Base-by-base conservation (phyloP, 2,797 vertebrate species). In the Micromesistius poutassou region DNA sequence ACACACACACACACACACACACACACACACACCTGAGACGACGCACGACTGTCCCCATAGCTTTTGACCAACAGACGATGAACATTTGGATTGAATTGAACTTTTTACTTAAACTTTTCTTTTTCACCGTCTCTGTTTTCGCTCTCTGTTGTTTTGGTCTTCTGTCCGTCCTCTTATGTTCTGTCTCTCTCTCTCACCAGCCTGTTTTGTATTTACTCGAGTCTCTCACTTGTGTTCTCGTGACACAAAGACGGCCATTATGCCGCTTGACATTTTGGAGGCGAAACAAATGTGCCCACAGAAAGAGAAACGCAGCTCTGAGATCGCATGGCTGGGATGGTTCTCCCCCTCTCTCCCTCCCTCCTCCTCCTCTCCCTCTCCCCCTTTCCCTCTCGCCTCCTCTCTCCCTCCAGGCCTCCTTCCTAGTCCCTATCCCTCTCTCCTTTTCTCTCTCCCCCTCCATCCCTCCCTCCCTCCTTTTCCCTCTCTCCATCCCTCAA, bases 181-280 rank as follows among this genome's bases (percentile, higher is more conserved):
- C 78, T 77, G 71, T 75, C 76, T 76, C 78, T 78, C 78, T 78
- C 77, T 81, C 68, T 74, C 38, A 7, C 77, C 76, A 77, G 80
- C 85, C 84, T 40, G n/a, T 10, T 36, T 46, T 38, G 19, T 30
- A n/a, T 74, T 79, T 78, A 87, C 86, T 89, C 88, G 82, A 40
- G 90, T 89, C 88, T 81, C 40, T 74, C 72, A 79, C 87, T 87
- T 89, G 92, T 86, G 92, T 86, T 89, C 76, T 74, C 0, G 10
- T 74, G 42, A 76, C 79, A 92, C 90, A 93, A 91, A 91, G 92
- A 78, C 79, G 0, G 30, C 78, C 86, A 88, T 93, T 88, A 91
- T 77, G 55, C 55, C 50, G 55, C 55, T 62, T 62, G 55, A 62
- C 55, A 62, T 62, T 88, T 87, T 76, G 71, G 72, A 85, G 79